Base-by-base conservation (phyloP, 2,888 invertebrate genomes). In the Nesidiocoris tenuis region DNA sequence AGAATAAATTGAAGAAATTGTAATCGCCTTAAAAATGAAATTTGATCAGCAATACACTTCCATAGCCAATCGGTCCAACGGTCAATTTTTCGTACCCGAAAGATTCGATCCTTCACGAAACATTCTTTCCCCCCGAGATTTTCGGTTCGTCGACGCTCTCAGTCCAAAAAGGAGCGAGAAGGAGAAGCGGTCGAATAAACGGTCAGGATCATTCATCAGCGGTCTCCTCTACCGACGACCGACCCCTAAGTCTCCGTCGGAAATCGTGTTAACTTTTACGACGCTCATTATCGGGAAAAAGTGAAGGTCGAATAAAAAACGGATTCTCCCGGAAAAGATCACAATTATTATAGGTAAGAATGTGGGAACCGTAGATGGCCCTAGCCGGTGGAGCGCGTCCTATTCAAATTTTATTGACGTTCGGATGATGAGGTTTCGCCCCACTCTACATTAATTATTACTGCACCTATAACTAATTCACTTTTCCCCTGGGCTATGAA, bases 201-300 rank as follows among this genome's bases (percentile, higher is more conserved):
- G 39, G 39, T 12, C 12, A 19, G 16, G 18, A 70, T 70, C 70
- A 70, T 70, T 25, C 70, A 70, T 70, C 70, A 70, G 22, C 19
- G 19, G 7, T 19, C 70, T 22, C 70, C 54, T 70, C 59, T 12
- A 21, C 57, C 57, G 57, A 24, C 39, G 39, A 39, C 39, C 39
- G 39, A 39, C 3, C 39, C 39, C 67, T 56, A 55, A 21, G 21
- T 24, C 24, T 23, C 23, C 67, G 25, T 59, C 59, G 5, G 39
- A 39, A 39, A 70, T 70, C 70, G 70, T 57, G 70, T 70, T 70
- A 70, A 57, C 70, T 70, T 70, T 70, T 70, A 70, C 59, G 70
- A 70, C 70, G 54, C 70, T 70, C 70, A 70, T 70, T 59, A 70
- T 59, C 59, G 59, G 57, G 21, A 18, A 66, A 23, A 70, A 21